Evolutionary conservation across 2,888 invertebrate genomes (phyloP), one percentile per base, ranked within the genome.

Genomic region (Himalopsyche japonica): DNA sequence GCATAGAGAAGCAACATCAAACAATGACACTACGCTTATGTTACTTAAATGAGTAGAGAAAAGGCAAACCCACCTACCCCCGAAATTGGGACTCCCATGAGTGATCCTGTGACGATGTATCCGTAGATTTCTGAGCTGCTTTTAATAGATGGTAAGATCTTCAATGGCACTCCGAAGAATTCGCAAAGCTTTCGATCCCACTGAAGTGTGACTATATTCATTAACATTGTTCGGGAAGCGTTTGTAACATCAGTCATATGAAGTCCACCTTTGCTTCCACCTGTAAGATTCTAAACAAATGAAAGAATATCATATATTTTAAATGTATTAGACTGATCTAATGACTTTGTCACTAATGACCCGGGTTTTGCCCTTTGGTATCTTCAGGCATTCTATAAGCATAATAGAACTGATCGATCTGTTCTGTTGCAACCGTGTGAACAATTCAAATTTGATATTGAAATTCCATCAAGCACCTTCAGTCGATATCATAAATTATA

Each of bases 221-320:
- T 98, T 0, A 99, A 93, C 93, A 98, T 96, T 7, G 99, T 99
- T 87, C 99, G 94, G 43, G 98, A 98, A 15, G 99, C 99, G 91
- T 99, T 99, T 47, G 98, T 98, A 0, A 99, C 98, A 91, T 99
- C 99, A 0, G 99, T 99, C 0, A 96, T 91, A 89, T 99, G 98
- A 7, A 96, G 91, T 76, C 92, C 92, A 79, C 92, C 92, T 77
- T 90, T 90, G 76, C 88, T 89, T 10, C 93, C 93, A 6, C 94
- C 94, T n/a, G 94, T 94, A 43, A 94, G 90, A 87, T 94, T 94
- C 94, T 94, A 87, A 43, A 90, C 89, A 77, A 79, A 34, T 47
- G 8, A 20, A 79, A 27, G 15, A 20, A 70, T 70, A 12, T 27
- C 20, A 15, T 49, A 15, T 30, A 27, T 84, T 27, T 80, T 7